phyloP scores from a whole-genome alignment of 2,797 vertebrate genomes.

The Phylloscopus collybita region DNA sequence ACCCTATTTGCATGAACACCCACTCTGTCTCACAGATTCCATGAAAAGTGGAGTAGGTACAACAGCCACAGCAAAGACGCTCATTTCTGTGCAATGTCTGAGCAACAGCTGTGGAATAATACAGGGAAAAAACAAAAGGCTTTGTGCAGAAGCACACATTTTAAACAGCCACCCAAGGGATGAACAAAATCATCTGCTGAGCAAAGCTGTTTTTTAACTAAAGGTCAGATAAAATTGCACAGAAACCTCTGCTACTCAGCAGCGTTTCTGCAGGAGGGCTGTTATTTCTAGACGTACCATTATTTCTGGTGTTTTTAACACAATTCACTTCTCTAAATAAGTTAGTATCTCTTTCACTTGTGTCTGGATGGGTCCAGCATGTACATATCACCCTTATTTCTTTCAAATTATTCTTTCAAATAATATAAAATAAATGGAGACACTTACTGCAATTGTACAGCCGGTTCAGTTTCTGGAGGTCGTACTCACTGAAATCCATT shows the following conservation, averaged over 20 bases:
- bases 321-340: background rate
- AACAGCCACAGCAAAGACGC: background rate
- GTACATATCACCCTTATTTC: background rate
- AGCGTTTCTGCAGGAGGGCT: background rate
- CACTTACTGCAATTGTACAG: constrained; percentile 93
- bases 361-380: background rate
- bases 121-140: background rate
- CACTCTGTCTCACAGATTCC: background rate
- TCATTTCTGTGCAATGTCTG: background rate
- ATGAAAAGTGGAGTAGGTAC: background rate
- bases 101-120: background rate
- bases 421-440: background rate
- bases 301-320: background rate
- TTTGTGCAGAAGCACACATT: constrained; percentile 9
- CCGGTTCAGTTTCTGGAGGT: constrained; percentile 86
- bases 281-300: background rate
- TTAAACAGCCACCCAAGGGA: constrained; percentile 25
- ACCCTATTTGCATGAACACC: background rate
- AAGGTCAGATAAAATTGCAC: constrained; percentile 39
- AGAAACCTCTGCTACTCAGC: background rate
- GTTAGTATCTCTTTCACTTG: background rate
- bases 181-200: constrained; percentile 23
- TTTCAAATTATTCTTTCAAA: background rate
- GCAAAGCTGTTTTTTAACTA: constrained; percentile 6
- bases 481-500: constrained; percentile 93